Evolutionary conservation across 2,797 vertebrate species (phyloP), one percentile per base, ranked within the genome.

Genomic region (Leuciscus waleckii): DNA sequence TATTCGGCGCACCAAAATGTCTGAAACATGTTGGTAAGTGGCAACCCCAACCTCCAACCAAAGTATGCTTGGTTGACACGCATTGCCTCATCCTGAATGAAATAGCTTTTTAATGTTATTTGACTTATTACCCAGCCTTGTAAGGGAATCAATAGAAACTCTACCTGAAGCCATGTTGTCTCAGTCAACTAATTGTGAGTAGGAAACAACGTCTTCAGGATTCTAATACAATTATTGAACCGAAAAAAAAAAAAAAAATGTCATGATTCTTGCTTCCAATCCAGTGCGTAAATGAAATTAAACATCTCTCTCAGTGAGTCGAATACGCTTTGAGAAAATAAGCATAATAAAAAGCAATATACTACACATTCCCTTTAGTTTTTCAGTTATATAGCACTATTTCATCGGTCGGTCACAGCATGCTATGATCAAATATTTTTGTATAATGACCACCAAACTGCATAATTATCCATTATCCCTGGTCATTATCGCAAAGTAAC

Each of bases 161-260:
- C 63, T 88, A 90, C 90, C 91, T 89, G 85, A 88, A 90, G 91
- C 90, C 88, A 92, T 87, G 84, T 90, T 89, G 87, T 87, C 80
- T 89, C 82, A 85, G 87, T 85, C 85, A 93, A 92, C 92, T 92
- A 91, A 93, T 93, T 92, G 90, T 73, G 70, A 75, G 56, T 70
- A n/a, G 19, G 13, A 70, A 21, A 91, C 71, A 89, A 56, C 32
- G 73, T 89, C 87, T 92, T 85, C 76, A 87, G 83, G 84, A 91
- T 90, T 89, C 81, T 78, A 70, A 85, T 91, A 89, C 87, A 92
- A 90, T 92, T 88, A 91, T 77, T 82, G 68, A 89, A 82, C 86
- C 56, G 77, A 88, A 3, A 41, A 61, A 70, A 58, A 49, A 21
- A 87, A 65, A 61, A 85, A 51, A 32, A 51, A 69, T 91, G 90